Evolutionary conservation across 2,113 vertebrate genomes (phyloP).

Genomic region (Equus quagga): DNA sequence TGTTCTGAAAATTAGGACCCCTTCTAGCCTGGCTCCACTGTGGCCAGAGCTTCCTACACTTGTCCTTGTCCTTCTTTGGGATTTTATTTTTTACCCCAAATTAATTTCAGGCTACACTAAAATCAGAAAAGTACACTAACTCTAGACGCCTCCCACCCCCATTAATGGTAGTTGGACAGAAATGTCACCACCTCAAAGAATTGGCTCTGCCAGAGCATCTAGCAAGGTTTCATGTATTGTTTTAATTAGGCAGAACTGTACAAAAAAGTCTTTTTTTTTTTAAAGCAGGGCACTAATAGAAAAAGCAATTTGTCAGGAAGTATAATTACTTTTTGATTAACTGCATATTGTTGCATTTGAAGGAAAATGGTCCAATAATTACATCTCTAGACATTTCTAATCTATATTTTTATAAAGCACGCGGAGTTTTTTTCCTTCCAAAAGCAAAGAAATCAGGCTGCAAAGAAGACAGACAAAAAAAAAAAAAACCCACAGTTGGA

Average conservation of each 20-base stretch:
- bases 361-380: conserved; percentile 50
- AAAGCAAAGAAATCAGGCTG: conserved; percentile 20
- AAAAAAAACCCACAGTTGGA: not conserved
- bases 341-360: conserved; percentile 57
- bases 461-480: not conserved
- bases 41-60: not conserved
- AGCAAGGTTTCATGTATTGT: conserved; percentile 23
- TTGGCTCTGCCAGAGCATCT: not conserved
- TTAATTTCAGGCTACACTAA: conserved; percentile 34
- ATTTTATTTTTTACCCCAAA: not conserved
- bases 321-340: conserved; percentile 71
- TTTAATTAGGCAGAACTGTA: conserved; percentile 57
- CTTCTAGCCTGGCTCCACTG: not conserved
- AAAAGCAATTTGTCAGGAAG: conserved; percentile 71
- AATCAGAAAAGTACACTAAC: not conserved
- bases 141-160: not conserved
- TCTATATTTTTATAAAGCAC: conserved; percentile 37
- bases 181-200: not conserved
- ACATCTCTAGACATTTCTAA: conserved; percentile 19
- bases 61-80: not conserved
- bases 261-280: not conserved
- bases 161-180: not conserved
- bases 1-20: not conserved
- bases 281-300: conserved; percentile 1
- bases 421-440: not conserved